A percentile compares a stretch with the other conserved stretches of the same genome.
Evolutionary conservation across 2,888 invertebrate species (phyloP).

Genomic region (Phania funesta): DNA sequence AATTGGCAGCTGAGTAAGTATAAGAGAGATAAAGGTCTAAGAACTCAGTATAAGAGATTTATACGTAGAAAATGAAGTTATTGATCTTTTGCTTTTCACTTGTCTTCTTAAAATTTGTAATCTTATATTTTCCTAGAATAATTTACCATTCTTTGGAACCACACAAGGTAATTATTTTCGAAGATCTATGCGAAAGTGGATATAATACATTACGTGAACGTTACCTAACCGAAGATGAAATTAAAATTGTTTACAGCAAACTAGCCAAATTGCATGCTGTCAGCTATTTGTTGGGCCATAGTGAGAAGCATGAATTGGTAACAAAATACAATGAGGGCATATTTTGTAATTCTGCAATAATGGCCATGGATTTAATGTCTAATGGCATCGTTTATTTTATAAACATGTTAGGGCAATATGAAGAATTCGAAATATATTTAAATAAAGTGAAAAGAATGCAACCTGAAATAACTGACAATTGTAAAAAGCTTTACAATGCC

Average conservation of each 20-base stretch:
- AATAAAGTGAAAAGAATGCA: slow-evolving; percentile 67
- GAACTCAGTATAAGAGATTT: neutral
- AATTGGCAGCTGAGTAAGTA: slow-evolving; percentile 63
- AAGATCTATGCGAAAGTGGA: slow-evolving; percentile 61
- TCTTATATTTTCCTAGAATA: slow-evolving; percentile 33
- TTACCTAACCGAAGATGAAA: slow-evolving; percentile 61
- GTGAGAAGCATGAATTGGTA: slow-evolving; percentile 28
- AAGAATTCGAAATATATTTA: slow-evolving; percentile 65
- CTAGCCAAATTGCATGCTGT: slow-evolving; percentile 73
- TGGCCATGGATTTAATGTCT: slow-evolving; percentile 52
- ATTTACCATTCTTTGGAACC: slow-evolving; percentile 66
- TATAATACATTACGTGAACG: slow-evolving; percentile 66
- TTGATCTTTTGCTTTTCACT: no score
- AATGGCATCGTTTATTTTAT: slow-evolving; percentile 69
- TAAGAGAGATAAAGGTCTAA: neutral
- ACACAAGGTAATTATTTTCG: slow-evolving; percentile 65
- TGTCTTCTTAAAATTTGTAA: no score
- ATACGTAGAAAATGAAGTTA: no score
- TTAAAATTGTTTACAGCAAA: slow-evolving; percentile 68
- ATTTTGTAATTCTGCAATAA: slow-evolving; percentile 7
- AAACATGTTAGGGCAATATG: slow-evolving; percentile 50
- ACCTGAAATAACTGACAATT: slow-evolving; percentile 39
- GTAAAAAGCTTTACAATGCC: slow-evolving; percentile 50
- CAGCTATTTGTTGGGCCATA: slow-evolving; percentile 64
- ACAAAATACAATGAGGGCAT: slow-evolving; percentile 52